A percentile compares a stretch with the other conserved stretches of the same genome.
These are phyloP conservation scores for Panopea generosa DNA, from an alignment of 2,888 invertebrate species.

Conservation along the genomic window DNA sequence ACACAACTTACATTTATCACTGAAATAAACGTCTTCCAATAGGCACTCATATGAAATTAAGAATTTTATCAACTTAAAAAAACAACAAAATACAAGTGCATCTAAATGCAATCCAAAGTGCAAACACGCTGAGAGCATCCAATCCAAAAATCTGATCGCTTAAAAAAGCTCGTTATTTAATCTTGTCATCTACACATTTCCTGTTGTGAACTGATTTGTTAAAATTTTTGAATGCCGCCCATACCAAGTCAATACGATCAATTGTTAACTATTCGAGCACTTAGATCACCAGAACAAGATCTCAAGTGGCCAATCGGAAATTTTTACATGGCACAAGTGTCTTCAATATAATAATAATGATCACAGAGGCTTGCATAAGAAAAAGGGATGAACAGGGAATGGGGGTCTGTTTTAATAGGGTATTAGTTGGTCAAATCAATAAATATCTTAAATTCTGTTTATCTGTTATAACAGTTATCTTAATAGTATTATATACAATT, in stretches of 20 bases:
- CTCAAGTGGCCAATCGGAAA: conserved; percentile 44
- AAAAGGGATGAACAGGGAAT: conserved; percentile 5
- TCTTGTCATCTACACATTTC: conserved; percentile 19
- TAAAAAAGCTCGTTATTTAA: conserved; percentile 6
- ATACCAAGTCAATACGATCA: conserved; percentile 39
- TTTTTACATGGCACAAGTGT: conserved; percentile 44
- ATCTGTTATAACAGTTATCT: no score
- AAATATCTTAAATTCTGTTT: no score
- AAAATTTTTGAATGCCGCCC: conserved; percentile 23
- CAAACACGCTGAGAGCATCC: no score
- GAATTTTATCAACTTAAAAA: no score
- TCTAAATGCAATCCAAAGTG: no score
- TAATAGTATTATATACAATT: no score
- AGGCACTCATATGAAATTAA: no score
- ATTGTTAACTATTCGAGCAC: conserved; percentile 44
- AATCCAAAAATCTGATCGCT: neutral
- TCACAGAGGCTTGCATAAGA: neutral
- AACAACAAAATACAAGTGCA: no score
- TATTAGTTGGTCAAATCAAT: no score
- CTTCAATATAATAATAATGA: conserved; percentile 36
- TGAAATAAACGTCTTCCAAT: no score
- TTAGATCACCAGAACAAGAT: conserved; percentile 19
- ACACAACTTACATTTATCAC: no score
- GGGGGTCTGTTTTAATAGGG: no score
- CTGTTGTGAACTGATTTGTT: conserved; percentile 5